Base-by-base conservation (phyloP, 2,888 invertebrate species). In the Drosophila mimica region DNA sequence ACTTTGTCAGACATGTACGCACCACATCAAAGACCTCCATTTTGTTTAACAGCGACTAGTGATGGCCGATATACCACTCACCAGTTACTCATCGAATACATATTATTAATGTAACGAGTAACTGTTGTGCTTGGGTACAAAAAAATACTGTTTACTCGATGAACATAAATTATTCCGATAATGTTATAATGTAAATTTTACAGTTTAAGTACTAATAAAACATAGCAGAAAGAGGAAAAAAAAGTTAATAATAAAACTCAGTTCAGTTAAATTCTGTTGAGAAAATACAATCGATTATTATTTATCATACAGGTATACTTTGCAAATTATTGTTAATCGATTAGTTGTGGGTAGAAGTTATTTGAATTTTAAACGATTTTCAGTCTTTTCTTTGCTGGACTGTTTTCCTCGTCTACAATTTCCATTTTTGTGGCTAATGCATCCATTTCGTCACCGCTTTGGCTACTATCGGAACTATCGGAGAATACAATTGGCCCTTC, bases 21-120 rank as follows among this genome's bases (percentile, higher is more conserved):
- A 93, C 93, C 92, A 93, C 91, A 92, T 92, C 92, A 92, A 92
- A 92, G 91, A 92, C 93, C 93, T 93, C 93, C 93, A 93, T 93
- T 93, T 93, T 93, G 93, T 93, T 93, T 93, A 83, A 76, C 58
- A 72, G 75, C 78, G 73, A 76, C 57, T 72, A 79, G 78, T 30
- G 76, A 75, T 79, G 76, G n/a, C 52, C 74, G 76, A 74, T 76
- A 76, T 60, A 5, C 49, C 43, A 38, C 48, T 7, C 30, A 60
- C 17, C 40, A 43, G 60, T 52, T 48, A 62, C 56, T 28, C 3
- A 31, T 15, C 31, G 9, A 28, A 43, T 40, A 40, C 25, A 46
- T 64, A 61, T 36, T 62, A 43, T 48, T 43, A 6, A 33, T 38
- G 62, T 60, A 64, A 11, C 56, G 36, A 70, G 49, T 48, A 58